A percentile compares a stretch with the other conserved stretches of the same genome.
Evolutionary conservation across 2,113 vertebrate genomes (phyloP).

Genomic region (Rafetus swinhoei): DNA sequence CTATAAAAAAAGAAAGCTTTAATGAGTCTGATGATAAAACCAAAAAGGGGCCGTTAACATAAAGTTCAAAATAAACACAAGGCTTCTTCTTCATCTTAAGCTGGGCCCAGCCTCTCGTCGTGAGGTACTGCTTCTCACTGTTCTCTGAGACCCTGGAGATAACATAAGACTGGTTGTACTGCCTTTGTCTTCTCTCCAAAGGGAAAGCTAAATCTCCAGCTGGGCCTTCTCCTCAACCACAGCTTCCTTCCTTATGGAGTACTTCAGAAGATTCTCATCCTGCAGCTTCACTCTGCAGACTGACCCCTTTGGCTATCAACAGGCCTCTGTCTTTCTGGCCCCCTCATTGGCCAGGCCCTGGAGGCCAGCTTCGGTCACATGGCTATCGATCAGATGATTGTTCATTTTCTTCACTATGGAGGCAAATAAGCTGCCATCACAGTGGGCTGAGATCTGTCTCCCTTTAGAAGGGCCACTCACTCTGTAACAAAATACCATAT

Average conservation of each 20-base stretch:
- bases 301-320: not conserved
- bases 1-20: too few relatives aligned
- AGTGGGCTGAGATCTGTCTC: not conserved
- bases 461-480: not conserved
- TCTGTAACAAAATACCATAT: not conserved
- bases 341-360: not conserved
- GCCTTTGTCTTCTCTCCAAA: not conserved
- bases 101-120: not conserved
- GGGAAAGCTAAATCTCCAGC: not conserved
- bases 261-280: not conserved
- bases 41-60: too few relatives aligned
- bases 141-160: not conserved
- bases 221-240: not conserved
- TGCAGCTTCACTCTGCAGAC: not conserved
- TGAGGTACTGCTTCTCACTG: not conserved
- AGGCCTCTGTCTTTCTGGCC: not conserved
- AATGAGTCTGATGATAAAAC: too few relatives aligned
- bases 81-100: not conserved
- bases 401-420: not conserved
- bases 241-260: not conserved
- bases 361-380: not conserved
- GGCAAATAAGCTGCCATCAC: not conserved
- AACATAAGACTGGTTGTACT: not conserved
- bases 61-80: not conserved
- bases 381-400: not conserved